phyloP scores from a whole-genome alignment of 2,113 vertebrate species.

The Phoxinus phoxinus region DNA sequence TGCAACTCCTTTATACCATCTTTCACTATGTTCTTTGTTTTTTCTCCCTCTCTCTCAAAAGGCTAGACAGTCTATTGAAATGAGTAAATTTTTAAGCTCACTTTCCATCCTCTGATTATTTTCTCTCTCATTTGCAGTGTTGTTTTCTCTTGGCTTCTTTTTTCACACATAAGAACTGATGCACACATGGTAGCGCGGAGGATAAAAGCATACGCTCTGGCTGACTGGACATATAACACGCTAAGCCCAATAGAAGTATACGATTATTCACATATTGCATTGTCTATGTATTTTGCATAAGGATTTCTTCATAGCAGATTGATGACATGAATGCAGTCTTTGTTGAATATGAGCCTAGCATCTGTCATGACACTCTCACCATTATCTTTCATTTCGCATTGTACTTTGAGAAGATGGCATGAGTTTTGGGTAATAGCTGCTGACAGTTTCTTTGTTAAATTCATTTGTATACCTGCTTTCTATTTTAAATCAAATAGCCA shows the following conservation, averaged over 20 bases:
- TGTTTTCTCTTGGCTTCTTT: background rate
- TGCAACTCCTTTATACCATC: conserved; percentile 38
- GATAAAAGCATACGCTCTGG: background rate
- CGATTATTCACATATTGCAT: background rate
- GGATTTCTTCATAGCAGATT: background rate
- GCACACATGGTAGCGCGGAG: background rate
- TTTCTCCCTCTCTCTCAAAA: conserved; percentile 20
- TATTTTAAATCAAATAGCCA: background rate
- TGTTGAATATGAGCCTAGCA: background rate
- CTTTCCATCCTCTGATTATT: background rate
- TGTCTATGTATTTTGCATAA: background rate
- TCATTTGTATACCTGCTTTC: background rate
- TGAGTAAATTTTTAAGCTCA: conserved; percentile 32
- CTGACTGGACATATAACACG: background rate
- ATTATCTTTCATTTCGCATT: background rate
- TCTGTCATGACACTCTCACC: background rate
- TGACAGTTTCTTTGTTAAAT: background rate
- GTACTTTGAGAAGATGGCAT: background rate
- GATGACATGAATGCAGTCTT: background rate
- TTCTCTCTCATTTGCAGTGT: conserved; percentile 3
- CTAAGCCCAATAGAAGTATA: background rate
- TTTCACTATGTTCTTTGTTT: background rate
- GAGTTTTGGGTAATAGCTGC: background rate
- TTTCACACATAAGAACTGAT: background rate
- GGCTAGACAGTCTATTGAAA: conserved; percentile 25